Conservation (phyloP, 2,113 vertebrate species). For the Thalassarche chlororhynchos region DNA sequence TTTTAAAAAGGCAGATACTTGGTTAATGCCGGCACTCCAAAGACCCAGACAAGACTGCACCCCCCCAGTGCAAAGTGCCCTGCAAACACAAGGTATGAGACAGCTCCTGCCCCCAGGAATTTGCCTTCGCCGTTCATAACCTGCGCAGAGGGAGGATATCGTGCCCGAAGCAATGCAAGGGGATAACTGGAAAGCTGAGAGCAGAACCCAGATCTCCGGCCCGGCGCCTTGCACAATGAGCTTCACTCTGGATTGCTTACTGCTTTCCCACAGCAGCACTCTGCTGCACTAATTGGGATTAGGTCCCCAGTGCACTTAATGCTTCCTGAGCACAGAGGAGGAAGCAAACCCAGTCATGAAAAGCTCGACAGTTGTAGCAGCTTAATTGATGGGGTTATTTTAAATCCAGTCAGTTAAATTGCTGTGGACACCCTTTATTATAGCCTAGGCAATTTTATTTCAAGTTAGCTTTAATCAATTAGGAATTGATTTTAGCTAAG, state of each 20-base stretch:
- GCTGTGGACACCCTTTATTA: constrained; percentile 23
- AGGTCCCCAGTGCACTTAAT: background rate
- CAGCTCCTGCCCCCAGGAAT: background rate
- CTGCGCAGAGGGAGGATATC: background rate
- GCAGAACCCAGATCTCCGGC: background rate
- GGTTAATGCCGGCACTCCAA: background rate
- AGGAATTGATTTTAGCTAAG: constrained; percentile 61
- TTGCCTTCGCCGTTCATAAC: background rate
- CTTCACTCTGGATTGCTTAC: background rate
- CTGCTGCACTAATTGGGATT: background rate
- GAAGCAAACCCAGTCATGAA: constrained; percentile 22
- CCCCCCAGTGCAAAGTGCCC: background rate
- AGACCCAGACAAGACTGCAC: background rate
- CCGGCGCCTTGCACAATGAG: background rate
- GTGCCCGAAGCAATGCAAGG: background rate
- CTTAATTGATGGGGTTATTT: constrained; percentile 57
- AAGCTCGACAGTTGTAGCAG: background rate
- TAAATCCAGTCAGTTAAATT: constrained; percentile 61
- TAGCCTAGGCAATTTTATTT: constrained; percentile 52
- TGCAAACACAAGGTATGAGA: background rate
- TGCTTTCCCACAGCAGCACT: background rate
- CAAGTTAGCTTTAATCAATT: constrained; percentile 60
- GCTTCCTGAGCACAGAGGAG: constrained; percentile 2
- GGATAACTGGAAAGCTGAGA: background rate
- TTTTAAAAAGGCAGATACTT: background rate